Evolutionary conservation across 2,797 vertebrate species (phyloP), one percentile per base, ranked within the genome.

Genomic region (Pseudochromis fuscus): DNA sequence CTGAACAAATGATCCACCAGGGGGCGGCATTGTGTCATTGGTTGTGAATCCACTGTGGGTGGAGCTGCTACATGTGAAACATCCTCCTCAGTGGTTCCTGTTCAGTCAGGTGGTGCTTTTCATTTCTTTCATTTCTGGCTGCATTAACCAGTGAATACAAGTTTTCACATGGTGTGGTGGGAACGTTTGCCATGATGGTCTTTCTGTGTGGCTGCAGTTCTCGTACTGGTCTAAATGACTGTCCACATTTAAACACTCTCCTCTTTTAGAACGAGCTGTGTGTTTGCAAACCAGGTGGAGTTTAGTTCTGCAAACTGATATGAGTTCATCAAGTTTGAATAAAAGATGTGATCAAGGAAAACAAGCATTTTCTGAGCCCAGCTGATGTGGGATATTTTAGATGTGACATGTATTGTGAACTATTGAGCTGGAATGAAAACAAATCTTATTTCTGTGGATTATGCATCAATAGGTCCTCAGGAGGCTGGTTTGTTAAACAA

Each of bases 1-100:
- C n/a, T 45, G 10, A 23, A 10, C 21, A 25, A 7, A 15, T 18
- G 23, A 27, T 42, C 68, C 79, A 77, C 53, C 45, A 70, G 73
- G 27, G 57, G 73, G 73, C 24, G 18, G 4, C 44, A 19, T 59
- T 67, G 24, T 50, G 16, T 16, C 21, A 24, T 30, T 52, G 1
- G 2, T 64, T 33, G 21, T 18, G 52, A 16, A 10, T 45, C 2
- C 0, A 15, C 8, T 15, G 15, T 51, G 25, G 16, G 4, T 10
- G 9, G 16, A 24, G 5, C 19, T 48, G 7, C n/a, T 18, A 7
- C 18, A 42, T 42, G 2, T 24, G 33, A 8, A 53, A 61, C n/a
- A 23, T 19, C 10, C n/a, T 33, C 7, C 4, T 8, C 4, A 45
- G 4, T 12, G 1, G 11, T 21, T 45, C 42, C 42, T 12, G n/a